Conservation (phyloP, 2,888 invertebrate genomes). For the Sarcophaga carnaria region DNA sequence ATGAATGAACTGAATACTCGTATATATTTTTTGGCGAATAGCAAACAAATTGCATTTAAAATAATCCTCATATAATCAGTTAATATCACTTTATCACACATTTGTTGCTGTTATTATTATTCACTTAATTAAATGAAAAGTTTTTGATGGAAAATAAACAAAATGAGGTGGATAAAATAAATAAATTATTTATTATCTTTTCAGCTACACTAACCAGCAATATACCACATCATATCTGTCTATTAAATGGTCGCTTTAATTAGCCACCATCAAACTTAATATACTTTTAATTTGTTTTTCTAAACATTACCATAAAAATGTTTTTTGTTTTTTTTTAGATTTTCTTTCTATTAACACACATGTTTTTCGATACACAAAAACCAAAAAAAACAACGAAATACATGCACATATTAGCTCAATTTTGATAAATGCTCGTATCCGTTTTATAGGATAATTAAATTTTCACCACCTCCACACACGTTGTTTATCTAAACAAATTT, state of each 20-base stretch:
- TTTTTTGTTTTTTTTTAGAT: not conserved
- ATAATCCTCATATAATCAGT: not conserved
- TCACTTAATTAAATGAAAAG: not conserved
- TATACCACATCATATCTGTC: not conserved
- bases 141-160: not conserved
- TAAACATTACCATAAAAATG: conserved; percentile 8
- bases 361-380: not conserved
- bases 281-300: conserved; percentile 22
- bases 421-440: conserved; percentile 8
- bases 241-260: not conserved
- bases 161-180: not conserved
- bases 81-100: conserved; percentile 6
- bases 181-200: not conserved
- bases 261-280: conserved; percentile 14
- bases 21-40: not conserved
- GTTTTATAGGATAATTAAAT: conserved; percentile 9
- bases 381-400: not conserved
- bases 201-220: not conserved
- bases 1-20: not conserved
- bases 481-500: conserved; percentile 5
- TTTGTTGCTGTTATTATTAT: conserved; percentile 3
- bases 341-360: not conserved
- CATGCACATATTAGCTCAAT: not conserved
- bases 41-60: not conserved
- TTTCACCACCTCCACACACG: not conserved